These are phyloP conservation scores for Oikopleura albicans DNA, from an alignment of 23 tunicate species.

Conservation along the genomic window DNA sequence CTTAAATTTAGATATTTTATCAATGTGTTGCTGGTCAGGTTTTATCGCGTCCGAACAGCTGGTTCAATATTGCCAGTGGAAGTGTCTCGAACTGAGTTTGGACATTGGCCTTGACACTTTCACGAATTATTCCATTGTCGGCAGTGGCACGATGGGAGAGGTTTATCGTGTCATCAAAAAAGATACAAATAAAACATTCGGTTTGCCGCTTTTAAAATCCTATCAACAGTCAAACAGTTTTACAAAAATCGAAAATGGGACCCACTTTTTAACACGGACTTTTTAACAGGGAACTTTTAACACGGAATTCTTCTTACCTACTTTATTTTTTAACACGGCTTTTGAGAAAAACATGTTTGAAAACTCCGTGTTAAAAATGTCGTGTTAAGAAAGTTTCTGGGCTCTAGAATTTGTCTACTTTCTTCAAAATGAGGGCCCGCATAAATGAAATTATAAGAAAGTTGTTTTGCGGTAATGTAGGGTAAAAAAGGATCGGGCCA, in stretches of 20 bases:
- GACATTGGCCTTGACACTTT: neutral
- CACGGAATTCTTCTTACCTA: no score
- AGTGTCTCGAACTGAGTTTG: neutral
- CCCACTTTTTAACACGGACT: no score
- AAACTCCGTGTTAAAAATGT: no score
- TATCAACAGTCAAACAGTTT: neutral
- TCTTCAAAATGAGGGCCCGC: neutral
- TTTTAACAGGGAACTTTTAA: no score
- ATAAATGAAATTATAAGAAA: neutral
- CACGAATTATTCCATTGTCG: neutral
- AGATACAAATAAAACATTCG: constrained; percentile 2
- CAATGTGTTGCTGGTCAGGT: neutral
- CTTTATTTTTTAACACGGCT: no score
- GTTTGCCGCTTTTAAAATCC: neutral
- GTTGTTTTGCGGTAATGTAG: neutral
- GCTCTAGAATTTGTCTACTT: no score
- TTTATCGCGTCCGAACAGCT: neutral
- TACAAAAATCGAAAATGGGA: neutral
- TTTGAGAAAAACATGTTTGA: no score
- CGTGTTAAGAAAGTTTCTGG: no score
- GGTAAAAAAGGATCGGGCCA: no score
- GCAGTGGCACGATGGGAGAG: neutral
- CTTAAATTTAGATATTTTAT: neutral
- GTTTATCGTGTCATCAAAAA: neutral
- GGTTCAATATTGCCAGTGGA: constrained; percentile 2